These are phyloP conservation scores for Ceratina japonica DNA, from an alignment of 1,140 invertebrate genomes.

Conservation along the genomic window DNA sequence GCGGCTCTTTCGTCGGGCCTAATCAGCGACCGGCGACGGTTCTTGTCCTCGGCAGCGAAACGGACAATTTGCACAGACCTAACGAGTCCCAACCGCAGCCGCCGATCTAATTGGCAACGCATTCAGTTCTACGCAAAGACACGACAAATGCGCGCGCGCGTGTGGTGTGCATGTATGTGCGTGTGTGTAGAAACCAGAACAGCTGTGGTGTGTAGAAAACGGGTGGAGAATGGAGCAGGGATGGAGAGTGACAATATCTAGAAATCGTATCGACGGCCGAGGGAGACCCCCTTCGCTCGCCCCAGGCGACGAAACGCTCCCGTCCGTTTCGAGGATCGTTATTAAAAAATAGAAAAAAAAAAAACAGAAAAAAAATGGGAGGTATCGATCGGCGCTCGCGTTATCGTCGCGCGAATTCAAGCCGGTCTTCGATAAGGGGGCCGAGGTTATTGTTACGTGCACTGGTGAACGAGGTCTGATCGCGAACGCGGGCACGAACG, in stretches of 20 bases:
- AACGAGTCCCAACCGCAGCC: constrained; percentile 33
- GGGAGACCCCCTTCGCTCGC: not conserved
- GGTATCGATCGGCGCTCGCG: constrained; percentile 1
- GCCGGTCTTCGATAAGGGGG: constrained; percentile 18
- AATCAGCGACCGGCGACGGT: not conserved
- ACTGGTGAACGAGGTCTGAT: constrained; percentile 19
- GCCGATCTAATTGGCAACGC: constrained; percentile 29
- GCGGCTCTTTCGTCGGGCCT: not conserved
- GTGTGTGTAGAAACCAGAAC: constrained; percentile 5
- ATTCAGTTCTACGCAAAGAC: constrained; percentile 26
- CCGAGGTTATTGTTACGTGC: constrained; percentile 12
- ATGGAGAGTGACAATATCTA: not conserved
- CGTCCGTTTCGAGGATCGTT: not conserved
- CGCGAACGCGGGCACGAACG: constrained; percentile 22
- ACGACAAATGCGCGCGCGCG: not conserved
- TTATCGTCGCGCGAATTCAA: constrained; percentile 6
- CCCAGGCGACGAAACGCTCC: not conserved
- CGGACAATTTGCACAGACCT: not conserved
- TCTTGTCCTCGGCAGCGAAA: not conserved
- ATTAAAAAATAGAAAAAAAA: not conserved
- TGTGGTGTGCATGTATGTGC: not conserved
- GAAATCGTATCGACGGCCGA: constrained; percentile 25
- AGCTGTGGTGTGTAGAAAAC: constrained; percentile 3
- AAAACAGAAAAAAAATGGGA: no score
- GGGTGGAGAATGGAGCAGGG: not conserved